Conservation (phyloP, 2,797 vertebrate genomes). For the Enteromius fasciolatus region DNA sequence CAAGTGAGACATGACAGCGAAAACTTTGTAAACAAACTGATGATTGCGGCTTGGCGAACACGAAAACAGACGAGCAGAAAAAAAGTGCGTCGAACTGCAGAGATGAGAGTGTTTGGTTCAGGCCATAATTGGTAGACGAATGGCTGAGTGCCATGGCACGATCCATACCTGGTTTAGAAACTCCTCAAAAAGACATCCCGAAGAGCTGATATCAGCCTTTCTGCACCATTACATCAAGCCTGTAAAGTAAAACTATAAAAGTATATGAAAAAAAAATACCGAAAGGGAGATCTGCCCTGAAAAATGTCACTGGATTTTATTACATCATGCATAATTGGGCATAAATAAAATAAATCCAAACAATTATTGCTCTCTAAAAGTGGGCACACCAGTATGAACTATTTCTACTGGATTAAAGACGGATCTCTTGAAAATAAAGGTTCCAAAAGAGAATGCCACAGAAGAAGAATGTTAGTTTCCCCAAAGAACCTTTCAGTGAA, state of each 20-base stretch:
- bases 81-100: conserved; percentile 29
- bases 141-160: conserved; percentile 51
- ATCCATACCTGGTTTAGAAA: conserved; percentile 50
- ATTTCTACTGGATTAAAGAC: neutral
- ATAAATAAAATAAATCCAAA: conserved; percentile 3
- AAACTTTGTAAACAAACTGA: conserved; percentile 55
- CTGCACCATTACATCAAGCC: neutral
- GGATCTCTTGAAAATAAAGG: neutral
- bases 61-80: conserved; percentile 33
- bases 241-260: neutral
- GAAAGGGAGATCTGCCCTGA: neutral
- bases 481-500: neutral
- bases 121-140: conserved; percentile 56
- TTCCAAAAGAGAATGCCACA: neutral
- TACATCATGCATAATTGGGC: neutral
- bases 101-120: conserved; percentile 34
- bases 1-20: conserved; percentile 54
- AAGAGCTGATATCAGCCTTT: conserved; percentile 24
- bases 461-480: neutral
- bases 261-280: neutral
- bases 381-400: neutral
- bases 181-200: conserved; percentile 27
- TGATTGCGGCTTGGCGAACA: conserved; percentile 10
- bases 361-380: neutral
- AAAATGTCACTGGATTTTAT: conserved; percentile 17